A percentile compares a stretch with the other conserved stretches of the same genome.
Conservation (phyloP, 1,140 invertebrate species). For the Musca domestica region DNA sequence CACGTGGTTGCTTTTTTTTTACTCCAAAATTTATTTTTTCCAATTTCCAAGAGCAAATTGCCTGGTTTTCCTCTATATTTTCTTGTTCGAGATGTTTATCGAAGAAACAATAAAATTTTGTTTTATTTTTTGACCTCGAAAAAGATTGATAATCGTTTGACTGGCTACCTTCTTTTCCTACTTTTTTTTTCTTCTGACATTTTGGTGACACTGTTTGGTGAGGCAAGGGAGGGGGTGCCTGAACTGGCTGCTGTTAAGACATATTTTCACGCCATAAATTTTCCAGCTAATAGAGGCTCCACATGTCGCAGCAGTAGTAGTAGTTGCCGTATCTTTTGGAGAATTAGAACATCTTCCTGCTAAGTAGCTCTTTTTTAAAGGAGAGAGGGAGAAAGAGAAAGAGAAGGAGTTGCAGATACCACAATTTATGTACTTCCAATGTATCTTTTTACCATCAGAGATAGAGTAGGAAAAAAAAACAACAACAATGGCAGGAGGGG, state of each 20-base stretch:
- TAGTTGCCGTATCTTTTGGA: neutral
- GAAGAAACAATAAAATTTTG: slow-evolving; percentile 10
- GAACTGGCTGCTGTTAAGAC: neutral
- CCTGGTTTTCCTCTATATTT: neutral
- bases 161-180: slow-evolving; percentile 7
- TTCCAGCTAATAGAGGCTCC: neutral
- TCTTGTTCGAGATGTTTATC: neutral
- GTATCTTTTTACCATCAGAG: slow-evolving; percentile 15
- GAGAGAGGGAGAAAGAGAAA: neutral
- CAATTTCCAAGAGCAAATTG: neutral
- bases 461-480: slow-evolving; percentile 29
- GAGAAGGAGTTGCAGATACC: neutral
- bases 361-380: neutral
- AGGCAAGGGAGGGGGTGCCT: too few species aligned
- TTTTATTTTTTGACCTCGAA: neutral
- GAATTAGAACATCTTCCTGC: slow-evolving; percentile 14
- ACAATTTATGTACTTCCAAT: neutral
- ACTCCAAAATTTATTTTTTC: neutral
- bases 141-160: slow-evolving; percentile 1
- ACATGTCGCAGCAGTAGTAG: neutral
- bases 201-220: too few species aligned
- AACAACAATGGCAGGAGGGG: slow-evolving; percentile 26
- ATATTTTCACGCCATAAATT: slow-evolving; percentile 22
- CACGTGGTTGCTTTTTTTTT: too few species aligned
- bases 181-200: too few species aligned